Evolutionary conservation across 2,888 invertebrate species (phyloP), one percentile per base, ranked within the genome.

Genomic region (Caenorhabditis sp.): DNA sequence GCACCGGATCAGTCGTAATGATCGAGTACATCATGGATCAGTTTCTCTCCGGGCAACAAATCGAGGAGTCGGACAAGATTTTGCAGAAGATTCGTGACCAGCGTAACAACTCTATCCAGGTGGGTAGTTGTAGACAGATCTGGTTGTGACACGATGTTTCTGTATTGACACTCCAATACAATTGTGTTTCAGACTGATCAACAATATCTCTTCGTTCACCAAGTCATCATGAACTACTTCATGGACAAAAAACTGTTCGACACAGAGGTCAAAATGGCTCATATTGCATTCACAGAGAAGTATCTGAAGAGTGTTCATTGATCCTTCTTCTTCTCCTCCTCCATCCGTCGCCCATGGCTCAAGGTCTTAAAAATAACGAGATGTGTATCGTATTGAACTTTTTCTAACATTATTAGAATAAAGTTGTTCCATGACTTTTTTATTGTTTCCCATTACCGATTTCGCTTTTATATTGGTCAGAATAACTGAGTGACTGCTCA

Each of bases 11-110:
- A 10, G 69, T 69, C 5, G 69, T 69, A 6, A 69, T 69, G 69
- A 69, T 69, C 26, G 69, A 69, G 22, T 69, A 69, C 56, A 69
- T 69, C 6, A 56, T 69, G 69, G 69, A 69, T 69, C 69, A 69
- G 28, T 26, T 69, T n/a, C 14, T 56, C 10, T 49, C 56, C 0
- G 28, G 54, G n/a, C 49, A 61, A 26, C 47, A 26, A 16, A 59
- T 73, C 14, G 73, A 73, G 24, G 73, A 73, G 2, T 22, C 16
- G 1, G 56, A 41, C n/a, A 38, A 41, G 12, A 69, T 69, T n/a
- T 38, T 69, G 38, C 41, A 54, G 38, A 69, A 69, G 56, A 69
- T 69, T 49, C 56, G 69, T n/a, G 56, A 56, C 12, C 66, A 66
- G 8, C n/a, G 66, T 12, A 66, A 66, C 49, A 66, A 66, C 16